phyloP scores from a whole-genome alignment of 2,888 invertebrate genomes.

The Drymonia ruficornis region DNA sequence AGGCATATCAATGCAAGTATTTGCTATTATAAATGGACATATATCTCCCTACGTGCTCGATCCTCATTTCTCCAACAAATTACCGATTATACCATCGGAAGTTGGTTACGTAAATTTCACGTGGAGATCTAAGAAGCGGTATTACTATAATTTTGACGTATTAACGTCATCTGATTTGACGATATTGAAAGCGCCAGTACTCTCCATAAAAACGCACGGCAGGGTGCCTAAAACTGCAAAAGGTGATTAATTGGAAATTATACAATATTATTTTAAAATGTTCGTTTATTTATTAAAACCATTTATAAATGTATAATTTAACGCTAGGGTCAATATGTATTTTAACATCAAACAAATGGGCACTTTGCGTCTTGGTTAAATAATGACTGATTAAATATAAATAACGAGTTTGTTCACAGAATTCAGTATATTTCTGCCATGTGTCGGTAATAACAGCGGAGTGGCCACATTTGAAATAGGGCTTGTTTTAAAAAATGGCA shows the following conservation, averaged over 20 bases:
- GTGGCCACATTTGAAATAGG: constrained; percentile 95
- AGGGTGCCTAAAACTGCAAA: constrained; percentile 94
- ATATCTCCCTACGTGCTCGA: constrained; percentile 94
- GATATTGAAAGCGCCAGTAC: constrained; percentile 93
- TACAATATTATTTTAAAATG: too few species aligned
- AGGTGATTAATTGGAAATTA: constrained; percentile 65
- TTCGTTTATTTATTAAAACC: too few species aligned
- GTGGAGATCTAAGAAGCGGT: constrained; percentile 94
- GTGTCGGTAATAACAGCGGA: constrained; percentile 94
- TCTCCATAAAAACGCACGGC: constrained; percentile 94
- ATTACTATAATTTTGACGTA: constrained; percentile 94
- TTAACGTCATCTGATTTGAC: constrained; percentile 93
- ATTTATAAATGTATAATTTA: not conserved
- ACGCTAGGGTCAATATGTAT: not conserved
- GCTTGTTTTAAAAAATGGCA: constrained; percentile 91
- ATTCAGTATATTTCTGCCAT: constrained; percentile 94
- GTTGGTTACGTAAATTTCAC: constrained; percentile 96
- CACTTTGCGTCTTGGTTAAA: not conserved
- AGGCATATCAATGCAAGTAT: constrained; percentile 95
- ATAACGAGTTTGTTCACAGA: constrained; percentile 81
- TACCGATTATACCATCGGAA: constrained; percentile 96
- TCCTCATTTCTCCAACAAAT: constrained; percentile 94
- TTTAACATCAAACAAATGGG: too few species aligned
- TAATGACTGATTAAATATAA: not conserved
- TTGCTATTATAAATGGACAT: constrained; percentile 94